Conservation (phyloP, 2,797 vertebrate genomes). For the Remorina albescens region DNA sequence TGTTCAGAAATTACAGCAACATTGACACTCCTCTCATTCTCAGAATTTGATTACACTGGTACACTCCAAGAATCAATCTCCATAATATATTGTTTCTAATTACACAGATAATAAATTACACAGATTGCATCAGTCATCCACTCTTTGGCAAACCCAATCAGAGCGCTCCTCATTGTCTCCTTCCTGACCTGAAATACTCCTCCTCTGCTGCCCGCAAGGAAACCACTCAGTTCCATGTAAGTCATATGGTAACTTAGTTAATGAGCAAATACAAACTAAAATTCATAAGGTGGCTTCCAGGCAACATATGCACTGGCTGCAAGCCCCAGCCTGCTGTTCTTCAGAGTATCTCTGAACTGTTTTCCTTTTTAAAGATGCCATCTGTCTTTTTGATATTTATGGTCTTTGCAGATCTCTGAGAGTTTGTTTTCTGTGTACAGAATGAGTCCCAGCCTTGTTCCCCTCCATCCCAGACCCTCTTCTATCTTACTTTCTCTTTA, state of each 20-base stretch:
- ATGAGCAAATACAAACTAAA: conserved; percentile 61
- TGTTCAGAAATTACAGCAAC: neutral
- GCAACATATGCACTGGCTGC: conserved; percentile 59
- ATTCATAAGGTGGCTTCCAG: conserved; percentile 57
- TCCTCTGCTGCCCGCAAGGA: conserved; percentile 16
- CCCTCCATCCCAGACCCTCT: neutral
- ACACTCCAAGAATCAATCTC: neutral
- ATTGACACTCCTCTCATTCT: neutral
- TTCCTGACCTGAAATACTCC: conserved; percentile 7
- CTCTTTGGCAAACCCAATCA: neutral
- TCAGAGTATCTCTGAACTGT: conserved; percentile 3
- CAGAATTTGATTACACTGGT: neutral
- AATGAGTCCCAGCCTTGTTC: conserved; percentile 12
- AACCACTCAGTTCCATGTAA: conserved; percentile 16
- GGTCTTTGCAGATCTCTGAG: conserved; percentile 19
- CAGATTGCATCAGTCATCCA: neutral
- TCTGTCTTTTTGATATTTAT: conserved; percentile 63
- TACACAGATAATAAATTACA: neutral
- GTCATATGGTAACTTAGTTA: conserved; percentile 63
- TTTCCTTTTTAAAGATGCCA: conserved; percentile 44
- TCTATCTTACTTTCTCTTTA: conserved; percentile 6
- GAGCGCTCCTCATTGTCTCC: neutral
- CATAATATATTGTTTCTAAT: conserved; percentile 4
- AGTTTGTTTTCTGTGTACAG: conserved; percentile 30
- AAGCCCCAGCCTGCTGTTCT: conserved; percentile 42